These are phyloP conservation scores for Emydura subglobosa DNA, from an alignment of 2,113 vertebrate species.

Conservation along the genomic window DNA sequence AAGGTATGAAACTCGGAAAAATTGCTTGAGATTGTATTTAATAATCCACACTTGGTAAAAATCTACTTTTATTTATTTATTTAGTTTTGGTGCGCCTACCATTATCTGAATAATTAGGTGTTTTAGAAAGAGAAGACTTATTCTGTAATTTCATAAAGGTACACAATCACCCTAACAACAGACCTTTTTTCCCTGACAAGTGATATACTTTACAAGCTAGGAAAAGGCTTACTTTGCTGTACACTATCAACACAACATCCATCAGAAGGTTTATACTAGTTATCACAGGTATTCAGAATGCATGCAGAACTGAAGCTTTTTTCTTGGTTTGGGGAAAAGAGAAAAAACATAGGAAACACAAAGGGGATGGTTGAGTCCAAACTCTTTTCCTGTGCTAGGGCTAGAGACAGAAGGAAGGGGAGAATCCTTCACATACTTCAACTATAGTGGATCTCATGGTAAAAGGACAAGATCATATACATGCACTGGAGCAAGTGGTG, in stretches of 20 bases:
- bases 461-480: background rate
- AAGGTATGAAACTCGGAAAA: background rate
- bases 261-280: background rate
- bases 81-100: background rate
- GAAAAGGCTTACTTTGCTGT: constrained; percentile 16
- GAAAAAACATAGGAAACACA: background rate
- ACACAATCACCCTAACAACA: background rate
- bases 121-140: background rate
- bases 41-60: background rate
- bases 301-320: background rate
- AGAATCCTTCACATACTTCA: background rate
- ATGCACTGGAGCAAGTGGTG: background rate
- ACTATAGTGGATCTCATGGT: background rate
- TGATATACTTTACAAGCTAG: constrained; percentile 17
- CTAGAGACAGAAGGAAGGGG: background rate
- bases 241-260: constrained; percentile 20
- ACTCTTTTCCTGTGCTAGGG: background rate
- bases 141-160: background rate
- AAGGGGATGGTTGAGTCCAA: background rate
- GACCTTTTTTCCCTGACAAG: constrained; percentile 12
- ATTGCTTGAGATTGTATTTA: background rate
- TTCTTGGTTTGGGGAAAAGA: background rate
- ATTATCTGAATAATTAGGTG: background rate
- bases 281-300: background rate
- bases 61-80: background rate